phyloP scores from a whole-genome alignment of 2,888 invertebrate species.

The Agrochola circellaris region DNA sequence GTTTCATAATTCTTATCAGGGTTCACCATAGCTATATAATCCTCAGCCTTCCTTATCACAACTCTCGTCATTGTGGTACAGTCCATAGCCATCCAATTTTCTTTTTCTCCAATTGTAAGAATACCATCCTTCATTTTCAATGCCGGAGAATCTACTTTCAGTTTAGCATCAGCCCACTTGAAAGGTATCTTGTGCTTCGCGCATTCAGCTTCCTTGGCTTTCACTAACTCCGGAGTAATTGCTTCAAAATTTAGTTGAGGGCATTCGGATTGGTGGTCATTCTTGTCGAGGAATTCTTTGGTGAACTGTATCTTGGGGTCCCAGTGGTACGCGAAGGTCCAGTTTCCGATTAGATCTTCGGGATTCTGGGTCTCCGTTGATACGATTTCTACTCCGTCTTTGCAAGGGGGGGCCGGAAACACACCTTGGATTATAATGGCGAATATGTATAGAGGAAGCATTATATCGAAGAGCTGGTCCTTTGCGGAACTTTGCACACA shows the following conservation, averaged over 20 bases:
- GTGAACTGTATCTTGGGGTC: slow-evolving; percentile 13
- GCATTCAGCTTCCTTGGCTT: slow-evolving; percentile 40
- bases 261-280: slow-evolving; percentile 14
- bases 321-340: slow-evolving; percentile 51
- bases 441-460: slow-evolving; percentile 14
- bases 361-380: slow-evolving; percentile 21
- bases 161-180: slow-evolving; percentile 48
- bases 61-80: slow-evolving; percentile 25
- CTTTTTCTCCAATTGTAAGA: slow-evolving; percentile 34
- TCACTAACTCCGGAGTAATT: slow-evolving; percentile 13
- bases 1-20: slow-evolving; percentile 11
- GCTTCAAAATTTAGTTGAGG: slow-evolving; percentile 25
- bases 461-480: background rate
- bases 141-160: slow-evolving; percentile 28
- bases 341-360: slow-evolving; percentile 44
- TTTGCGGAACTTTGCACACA: background rate
- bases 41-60: slow-evolving; percentile 28
- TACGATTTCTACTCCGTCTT: slow-evolving; percentile 30
- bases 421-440: slow-evolving; percentile 35
- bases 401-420: slow-evolving; percentile 18
- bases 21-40: slow-evolving; percentile 32
- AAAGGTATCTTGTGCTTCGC: slow-evolving; percentile 34
- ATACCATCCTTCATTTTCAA: slow-evolving; percentile 8
- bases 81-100: slow-evolving; percentile 41
- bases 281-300: slow-evolving; percentile 1